Evolutionary conservation across 2,888 invertebrate genomes (phyloP), one percentile per base, ranked within the genome.

Genomic region (Parthenolecanium corni): DNA sequence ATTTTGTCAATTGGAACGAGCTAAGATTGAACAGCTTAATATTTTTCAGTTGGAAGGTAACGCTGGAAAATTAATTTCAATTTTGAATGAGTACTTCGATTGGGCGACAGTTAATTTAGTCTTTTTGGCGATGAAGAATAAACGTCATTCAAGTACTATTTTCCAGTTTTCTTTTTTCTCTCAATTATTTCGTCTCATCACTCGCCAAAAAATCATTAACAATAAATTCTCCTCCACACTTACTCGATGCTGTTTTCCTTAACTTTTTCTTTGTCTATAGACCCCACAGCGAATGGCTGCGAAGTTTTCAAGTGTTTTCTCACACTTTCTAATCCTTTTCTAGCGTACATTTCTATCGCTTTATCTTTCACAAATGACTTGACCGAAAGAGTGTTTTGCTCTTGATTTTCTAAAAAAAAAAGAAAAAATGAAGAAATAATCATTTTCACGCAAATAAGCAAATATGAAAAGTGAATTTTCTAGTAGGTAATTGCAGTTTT

Each of bases 271-370:
- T 40, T 61, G 38, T 61, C 51, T 31, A 61, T 31, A 2, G 61
- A 40, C 4, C 61, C 61, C 12, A 24, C 38, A 14, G 16, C 12
- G 6, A 61, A n/a, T 38, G 61, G 61, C 38, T 61, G 49, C 4
- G 51, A 61, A 21, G 16, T 49, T 51, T 49, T 61, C 5, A 61
- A 40, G 23, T 4, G 36, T 16, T 61, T 61, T 18, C 38, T 61
- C 40, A 61, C 25, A 23, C n/a, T 49, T 11, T 61, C 61, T 11
- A 61, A 51, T 23, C 38, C 51, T 38, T 61, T 61, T 24, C 40
- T 61, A 3, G 61, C 61, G 23, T 61, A 61, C 51, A 61, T 61
- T 61, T 61, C 61, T n/a, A 61, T 61, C 1, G 61, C 61, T 49
- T 61, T 61, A 23, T 61, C 61, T 24, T 61, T 61, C 4, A 61